Base-by-base conservation (phyloP, 1,140 invertebrate species). In the Halesus radiatus region DNA sequence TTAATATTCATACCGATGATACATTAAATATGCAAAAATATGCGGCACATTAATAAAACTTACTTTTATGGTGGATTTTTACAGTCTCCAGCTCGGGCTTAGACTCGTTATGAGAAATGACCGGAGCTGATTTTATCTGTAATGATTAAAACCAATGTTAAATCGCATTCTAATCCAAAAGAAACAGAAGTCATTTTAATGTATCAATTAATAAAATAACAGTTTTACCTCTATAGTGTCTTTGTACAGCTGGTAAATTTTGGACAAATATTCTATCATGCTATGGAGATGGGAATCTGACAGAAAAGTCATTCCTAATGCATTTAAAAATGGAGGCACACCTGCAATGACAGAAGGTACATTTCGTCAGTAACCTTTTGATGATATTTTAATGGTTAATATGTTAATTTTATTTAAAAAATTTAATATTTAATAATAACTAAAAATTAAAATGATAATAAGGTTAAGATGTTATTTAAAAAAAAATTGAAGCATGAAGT, bases 201-300 rank as follows among this genome's bases (percentile, higher is more conserved):
- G 10, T 13, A 45, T 1, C 10, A 45, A 10, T 45, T 45, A 45
- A 45, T 45, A 13, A 13, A 45, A 45, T 45, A 45, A 45, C 37
- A 45, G 37, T 56, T 22, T 92, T 84, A 95, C 93, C 15, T 95
- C 95, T 84, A 96, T 95, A 89, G 96, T 95, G 79, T 94, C 94
- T 78, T 94, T 91, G 86, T 96, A 96, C 66, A 92, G 91, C 85
- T 97, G 94, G 86, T 96, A 97, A 81, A 98, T 92, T 90, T 96
- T 95, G n/a, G 95, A 94, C 56, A 98, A 88, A 86, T 98, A 98
- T 58, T 94, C 93, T 53, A 96, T 91, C 92, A 97, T 94, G 2
- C 92, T 90, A 32, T 95, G 89, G 84, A 94, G 94, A 86, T 97
- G 96, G 10, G 94, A 93, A 15, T 53, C 89, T 20, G 92, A 91